Evolutionary conservation across 2,113 vertebrate genomes (phyloP).

Genomic region (Ardeotis arabs): DNA sequence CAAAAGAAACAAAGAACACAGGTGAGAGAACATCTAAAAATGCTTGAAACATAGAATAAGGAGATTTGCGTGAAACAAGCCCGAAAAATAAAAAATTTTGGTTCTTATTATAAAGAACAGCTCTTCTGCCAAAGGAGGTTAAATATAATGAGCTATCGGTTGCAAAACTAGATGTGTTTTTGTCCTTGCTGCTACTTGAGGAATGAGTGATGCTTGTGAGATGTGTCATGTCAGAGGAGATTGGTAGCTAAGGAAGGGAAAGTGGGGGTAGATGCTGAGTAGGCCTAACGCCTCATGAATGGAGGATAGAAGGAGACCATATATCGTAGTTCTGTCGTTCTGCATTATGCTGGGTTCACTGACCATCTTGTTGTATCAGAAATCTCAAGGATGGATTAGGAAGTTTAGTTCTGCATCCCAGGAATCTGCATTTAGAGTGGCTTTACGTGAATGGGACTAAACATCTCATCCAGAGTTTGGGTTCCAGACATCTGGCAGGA

Average conservation of each 20-base stretch:
- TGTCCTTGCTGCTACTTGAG: not conserved
- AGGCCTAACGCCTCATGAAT: not conserved
- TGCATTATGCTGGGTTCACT: not conserved
- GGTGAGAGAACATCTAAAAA: not conserved
- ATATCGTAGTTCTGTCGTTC: not conserved
- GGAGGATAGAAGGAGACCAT: not conserved
- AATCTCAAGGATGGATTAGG: constrained; percentile 17
- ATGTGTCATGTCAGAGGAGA: not conserved
- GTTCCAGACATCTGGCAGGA: not conserved
- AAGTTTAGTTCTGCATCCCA: not conserved
- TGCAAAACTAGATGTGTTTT: not conserved
- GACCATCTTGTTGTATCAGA: not conserved
- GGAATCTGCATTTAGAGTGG: not conserved
- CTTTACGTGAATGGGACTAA: not conserved
- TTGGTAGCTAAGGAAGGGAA: not conserved
- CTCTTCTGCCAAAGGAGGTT: not conserved
- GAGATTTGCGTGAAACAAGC: not conserved
- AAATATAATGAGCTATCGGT: not conserved
- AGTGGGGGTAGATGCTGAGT: not conserved
- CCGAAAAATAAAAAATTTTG: not conserved
- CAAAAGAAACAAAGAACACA: not conserved
- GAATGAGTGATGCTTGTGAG: not conserved
- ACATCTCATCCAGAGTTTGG: not conserved
- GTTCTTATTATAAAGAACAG: not conserved
- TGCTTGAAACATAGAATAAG: not conserved